Percentiles rank a stretch among this genome's conserved stretches.
Evolutionary conservation across 2,888 invertebrate species (phyloP).

Genomic region (Pseudococcus jackbeardsleyi): DNA sequence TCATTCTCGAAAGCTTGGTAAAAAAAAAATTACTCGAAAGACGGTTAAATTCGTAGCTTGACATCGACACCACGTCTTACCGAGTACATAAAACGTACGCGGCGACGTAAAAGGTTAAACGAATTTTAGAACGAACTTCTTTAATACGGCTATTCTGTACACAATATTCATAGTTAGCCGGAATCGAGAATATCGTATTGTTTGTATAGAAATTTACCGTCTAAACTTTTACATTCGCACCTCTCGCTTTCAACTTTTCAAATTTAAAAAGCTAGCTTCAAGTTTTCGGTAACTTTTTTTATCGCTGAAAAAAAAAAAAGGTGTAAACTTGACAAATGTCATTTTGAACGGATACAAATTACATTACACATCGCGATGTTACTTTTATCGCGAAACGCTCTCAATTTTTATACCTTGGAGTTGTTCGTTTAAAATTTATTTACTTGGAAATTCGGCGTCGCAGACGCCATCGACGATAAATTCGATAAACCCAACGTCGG

Average conservation of each 20-base stretch:
- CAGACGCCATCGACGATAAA: not conserved
- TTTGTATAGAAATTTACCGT: conserved; percentile 37
- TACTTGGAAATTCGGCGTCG: not conserved
- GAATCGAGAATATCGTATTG: conserved; percentile 41
- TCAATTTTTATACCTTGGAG: not conserved
- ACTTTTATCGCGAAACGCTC: not conserved
- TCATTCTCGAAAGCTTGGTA: too few relatives aligned
- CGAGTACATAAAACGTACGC: not conserved
- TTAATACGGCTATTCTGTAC: conserved; percentile 12
- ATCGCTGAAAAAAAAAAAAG: conserved; percentile 19
- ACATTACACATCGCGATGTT: conserved; percentile 14
- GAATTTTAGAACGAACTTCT: conserved; percentile 7
- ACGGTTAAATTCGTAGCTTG: not conserved
- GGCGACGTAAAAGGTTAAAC: not conserved
- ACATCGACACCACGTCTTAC: not conserved
- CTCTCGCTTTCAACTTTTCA: conserved; percentile 10
- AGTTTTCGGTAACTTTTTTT: conserved; percentile 24
- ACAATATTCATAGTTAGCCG: conserved; percentile 47
- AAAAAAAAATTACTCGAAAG: too few relatives aligned
- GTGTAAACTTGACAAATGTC: conserved; percentile 50
- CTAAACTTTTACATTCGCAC: conserved; percentile 12
- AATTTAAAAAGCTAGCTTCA: conserved; percentile 23
- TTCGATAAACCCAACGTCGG: not conserved
- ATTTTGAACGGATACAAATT: conserved; percentile 45
- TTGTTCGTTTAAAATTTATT: not conserved